A percentile compares a stretch with the other conserved stretches of the same genome.
These are phyloP conservation scores for Gryllus longicercus DNA, from an alignment of 2,888 invertebrate genomes.

Conservation along the genomic window DNA sequence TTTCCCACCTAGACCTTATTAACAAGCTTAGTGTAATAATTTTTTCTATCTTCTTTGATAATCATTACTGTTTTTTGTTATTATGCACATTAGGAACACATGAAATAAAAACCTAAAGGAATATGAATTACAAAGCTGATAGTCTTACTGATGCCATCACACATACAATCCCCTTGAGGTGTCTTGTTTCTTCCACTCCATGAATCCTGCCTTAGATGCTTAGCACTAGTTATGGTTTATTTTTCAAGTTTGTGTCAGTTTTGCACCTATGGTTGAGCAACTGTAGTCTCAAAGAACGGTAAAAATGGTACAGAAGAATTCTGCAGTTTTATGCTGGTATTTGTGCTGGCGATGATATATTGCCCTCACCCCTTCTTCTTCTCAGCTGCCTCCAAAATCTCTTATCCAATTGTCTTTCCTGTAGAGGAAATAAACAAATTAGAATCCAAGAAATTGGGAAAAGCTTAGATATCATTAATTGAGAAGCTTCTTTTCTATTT, in stretches of 20 bases:
- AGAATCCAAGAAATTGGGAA: no score
- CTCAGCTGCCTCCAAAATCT: constrained; percentile 77
- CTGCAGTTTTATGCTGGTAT: neutral
- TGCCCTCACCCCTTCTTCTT: constrained; percentile 53
- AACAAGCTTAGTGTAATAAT: constrained; percentile 4
- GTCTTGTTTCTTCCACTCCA: neutral
- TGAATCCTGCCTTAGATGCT: neutral
- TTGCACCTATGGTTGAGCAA: constrained; percentile 17
- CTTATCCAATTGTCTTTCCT: constrained; percentile 75
- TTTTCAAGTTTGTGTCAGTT: neutral
- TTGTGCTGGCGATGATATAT: constrained; percentile 11
- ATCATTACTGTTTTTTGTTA: neutral
- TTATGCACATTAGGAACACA: neutral
- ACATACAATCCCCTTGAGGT: neutral
- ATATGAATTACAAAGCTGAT: constrained; percentile 2
- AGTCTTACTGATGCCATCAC: neutral
- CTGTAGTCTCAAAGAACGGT: neutral
- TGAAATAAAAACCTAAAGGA: neutral
- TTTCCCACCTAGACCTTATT: neutral
- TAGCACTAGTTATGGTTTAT: neutral
- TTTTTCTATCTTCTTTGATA: neutral
- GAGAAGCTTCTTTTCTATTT: neutral
- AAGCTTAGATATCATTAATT: constrained; percentile 51
- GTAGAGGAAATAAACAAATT: constrained; percentile 43
- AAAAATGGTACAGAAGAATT: no score